Evolutionary conservation across 2,113 vertebrate genomes (phyloP).

Genomic region (Gadus macrocephalus): DNA sequence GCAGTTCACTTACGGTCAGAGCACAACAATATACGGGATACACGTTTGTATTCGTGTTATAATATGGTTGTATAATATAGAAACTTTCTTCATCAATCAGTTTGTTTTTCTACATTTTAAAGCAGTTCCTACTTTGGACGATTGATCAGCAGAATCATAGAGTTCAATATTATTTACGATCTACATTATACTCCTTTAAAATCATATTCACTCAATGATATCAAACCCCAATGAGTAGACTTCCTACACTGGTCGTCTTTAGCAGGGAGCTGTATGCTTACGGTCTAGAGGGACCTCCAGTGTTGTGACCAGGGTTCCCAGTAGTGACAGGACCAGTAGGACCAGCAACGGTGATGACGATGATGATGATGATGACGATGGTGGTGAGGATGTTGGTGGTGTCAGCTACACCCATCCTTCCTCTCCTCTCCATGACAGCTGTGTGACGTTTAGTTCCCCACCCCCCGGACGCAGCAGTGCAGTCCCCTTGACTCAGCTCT

Average conservation of each 20-base stretch:
- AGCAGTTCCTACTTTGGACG: no score
- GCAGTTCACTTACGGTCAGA: no score
- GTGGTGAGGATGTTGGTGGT: not conserved
- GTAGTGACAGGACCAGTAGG: slow-evolving; percentile 70
- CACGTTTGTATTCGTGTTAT: no score
- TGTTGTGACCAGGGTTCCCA: slow-evolving; percentile 79
- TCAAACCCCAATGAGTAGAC: not conserved
- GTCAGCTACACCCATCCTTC: slow-evolving; percentile 62
- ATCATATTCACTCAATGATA: not conserved
- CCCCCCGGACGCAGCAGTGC: slow-evolving; percentile 43
- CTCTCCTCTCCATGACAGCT: slow-evolving; percentile 75
- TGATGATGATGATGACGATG: no score
- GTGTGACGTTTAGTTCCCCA: slow-evolving; percentile 58
- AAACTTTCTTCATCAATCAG: no score
- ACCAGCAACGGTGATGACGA: not conserved
- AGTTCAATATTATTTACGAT: no score
- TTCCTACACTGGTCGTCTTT: not conserved
- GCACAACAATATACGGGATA: no score
- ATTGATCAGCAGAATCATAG: no score
- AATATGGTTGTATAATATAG: no score
- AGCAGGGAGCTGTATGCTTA: slow-evolving; percentile 69
- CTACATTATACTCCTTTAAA: not conserved
- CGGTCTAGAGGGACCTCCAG: slow-evolving; percentile 94
- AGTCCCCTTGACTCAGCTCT: slow-evolving; percentile 54
- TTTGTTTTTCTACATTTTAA: no score